phyloP scores from a whole-genome alignment of 2,888 invertebrate species.

The Nycteola revayana region DNA sequence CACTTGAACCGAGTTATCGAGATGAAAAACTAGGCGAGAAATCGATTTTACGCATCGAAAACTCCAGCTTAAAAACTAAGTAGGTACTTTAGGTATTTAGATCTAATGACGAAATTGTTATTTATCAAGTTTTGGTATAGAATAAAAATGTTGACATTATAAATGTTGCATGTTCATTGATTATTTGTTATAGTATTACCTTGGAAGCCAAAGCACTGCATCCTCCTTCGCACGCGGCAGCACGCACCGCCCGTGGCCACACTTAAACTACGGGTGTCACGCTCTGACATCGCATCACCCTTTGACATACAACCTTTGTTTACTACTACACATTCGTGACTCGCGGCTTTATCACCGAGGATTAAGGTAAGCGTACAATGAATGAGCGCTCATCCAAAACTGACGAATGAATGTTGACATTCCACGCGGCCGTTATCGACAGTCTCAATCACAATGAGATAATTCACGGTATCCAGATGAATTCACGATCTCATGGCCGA shows the following conservation, averaged over 20 bases:
- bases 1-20: constrained; percentile 26
- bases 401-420: constrained; percentile 38
- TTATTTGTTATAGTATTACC: constrained; percentile 56
- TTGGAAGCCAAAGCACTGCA: constrained; percentile 77
- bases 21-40: constrained; percentile 39
- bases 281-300: constrained; percentile 65
- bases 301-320: constrained; percentile 57
- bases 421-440: constrained; percentile 53
- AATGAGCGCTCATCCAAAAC: constrained; percentile 55
- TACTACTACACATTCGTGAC: constrained; percentile 26
- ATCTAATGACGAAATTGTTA: too few relatives aligned
- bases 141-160: too few relatives aligned
- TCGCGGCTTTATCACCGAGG: constrained; percentile 35
- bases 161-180: constrained; percentile 13
- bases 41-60: constrained; percentile 47
- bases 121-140: background rate
- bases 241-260: constrained; percentile 59
- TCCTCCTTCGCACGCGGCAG: constrained; percentile 72
- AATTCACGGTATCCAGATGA: constrained; percentile 51
- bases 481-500: constrained; percentile 39
- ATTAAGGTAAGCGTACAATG: constrained; percentile 35
- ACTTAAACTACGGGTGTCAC: constrained; percentile 64
- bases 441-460: constrained; percentile 46
- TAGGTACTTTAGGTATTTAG: background rate
- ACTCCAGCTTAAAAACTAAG: constrained; percentile 17